A percentile compares a stretch with the other conserved stretches of the same genome.
Conservation (phyloP, 2,888 invertebrate species). For the Theretra japonica region DNA sequence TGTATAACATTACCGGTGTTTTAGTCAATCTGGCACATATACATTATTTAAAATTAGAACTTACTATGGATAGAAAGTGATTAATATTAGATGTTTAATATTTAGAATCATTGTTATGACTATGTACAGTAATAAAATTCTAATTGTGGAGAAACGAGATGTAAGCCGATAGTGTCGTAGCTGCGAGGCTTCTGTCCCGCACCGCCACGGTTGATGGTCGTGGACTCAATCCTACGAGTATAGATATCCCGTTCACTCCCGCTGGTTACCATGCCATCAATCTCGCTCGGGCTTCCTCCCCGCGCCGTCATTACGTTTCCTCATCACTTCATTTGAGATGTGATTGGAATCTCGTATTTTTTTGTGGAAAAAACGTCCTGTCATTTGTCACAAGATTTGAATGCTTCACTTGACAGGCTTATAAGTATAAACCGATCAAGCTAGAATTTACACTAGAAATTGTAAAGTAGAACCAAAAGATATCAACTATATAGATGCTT, state of each 20-base stretch:
- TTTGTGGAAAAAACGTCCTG: constrained; percentile 48
- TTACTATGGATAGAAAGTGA: constrained; percentile 6
- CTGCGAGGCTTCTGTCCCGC: constrained; percentile 68
- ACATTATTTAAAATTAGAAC: background rate
- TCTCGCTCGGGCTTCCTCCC: constrained; percentile 53
- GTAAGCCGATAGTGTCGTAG: constrained; percentile 36
- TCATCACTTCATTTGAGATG: constrained; percentile 64
- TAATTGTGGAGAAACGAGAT: background rate
- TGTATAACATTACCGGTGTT: constrained; percentile 3
- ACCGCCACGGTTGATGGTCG: constrained; percentile 56
- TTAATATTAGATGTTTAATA: background rate
- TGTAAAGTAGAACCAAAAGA: background rate
- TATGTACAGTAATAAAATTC: constrained; percentile 1
- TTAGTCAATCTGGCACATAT: constrained; percentile 2
- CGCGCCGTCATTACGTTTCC: constrained; percentile 66
- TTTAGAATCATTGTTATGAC: background rate
- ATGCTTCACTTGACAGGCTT: background rate
- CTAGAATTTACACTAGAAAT: background rate
- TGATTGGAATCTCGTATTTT: constrained; percentile 63
- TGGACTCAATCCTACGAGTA: constrained; percentile 74
- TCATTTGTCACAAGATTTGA: constrained; percentile 9
- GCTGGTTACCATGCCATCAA: constrained; percentile 45
- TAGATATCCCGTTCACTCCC: constrained; percentile 68
- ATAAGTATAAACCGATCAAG: background rate
- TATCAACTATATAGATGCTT: background rate